These are phyloP conservation scores for Danaus plexippus DNA, from an alignment of 1,140 invertebrate species.

Conservation along the genomic window DNA sequence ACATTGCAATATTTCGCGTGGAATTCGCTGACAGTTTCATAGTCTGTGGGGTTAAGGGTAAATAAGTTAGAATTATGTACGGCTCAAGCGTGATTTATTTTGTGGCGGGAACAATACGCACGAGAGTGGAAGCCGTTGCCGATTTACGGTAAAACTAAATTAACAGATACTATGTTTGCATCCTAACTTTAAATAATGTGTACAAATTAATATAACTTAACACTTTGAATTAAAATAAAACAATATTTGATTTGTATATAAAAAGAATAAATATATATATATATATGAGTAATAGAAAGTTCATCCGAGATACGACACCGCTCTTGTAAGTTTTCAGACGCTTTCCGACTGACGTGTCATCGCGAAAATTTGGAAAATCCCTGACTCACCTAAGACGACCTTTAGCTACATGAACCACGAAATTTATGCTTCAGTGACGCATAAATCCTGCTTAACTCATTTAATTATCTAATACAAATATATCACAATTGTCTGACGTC, in stretches of 20 bases:
- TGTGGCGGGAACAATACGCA: constrained; percentile 58
- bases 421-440: too few species aligned
- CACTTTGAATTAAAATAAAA: too few species aligned
- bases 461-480: too few species aligned
- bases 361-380: constrained; percentile 64
- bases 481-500: too few species aligned
- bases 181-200: neutral
- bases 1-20: constrained; percentile 11
- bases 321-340: constrained; percentile 58
- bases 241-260: too few species aligned
- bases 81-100: constrained; percentile 57
- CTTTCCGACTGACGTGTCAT: constrained; percentile 32
- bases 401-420: constrained; percentile 1
- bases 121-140: constrained; percentile 42
- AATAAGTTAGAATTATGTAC: constrained; percentile 36
- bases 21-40: constrained; percentile 22
- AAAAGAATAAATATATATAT: neutral
- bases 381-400: constrained; percentile 53
- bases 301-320: constrained; percentile 40
- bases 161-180: constrained; percentile 46
- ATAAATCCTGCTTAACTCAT: too few species aligned
- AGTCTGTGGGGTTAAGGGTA: constrained; percentile 30
- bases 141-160: constrained; percentile 66
- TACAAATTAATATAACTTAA: too few species aligned
- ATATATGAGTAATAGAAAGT: constrained; percentile 50